Evolutionary conservation across 2,797 vertebrate species (phyloP), one percentile per base, ranked within the genome.

Genomic region (Otus scops): DNA sequence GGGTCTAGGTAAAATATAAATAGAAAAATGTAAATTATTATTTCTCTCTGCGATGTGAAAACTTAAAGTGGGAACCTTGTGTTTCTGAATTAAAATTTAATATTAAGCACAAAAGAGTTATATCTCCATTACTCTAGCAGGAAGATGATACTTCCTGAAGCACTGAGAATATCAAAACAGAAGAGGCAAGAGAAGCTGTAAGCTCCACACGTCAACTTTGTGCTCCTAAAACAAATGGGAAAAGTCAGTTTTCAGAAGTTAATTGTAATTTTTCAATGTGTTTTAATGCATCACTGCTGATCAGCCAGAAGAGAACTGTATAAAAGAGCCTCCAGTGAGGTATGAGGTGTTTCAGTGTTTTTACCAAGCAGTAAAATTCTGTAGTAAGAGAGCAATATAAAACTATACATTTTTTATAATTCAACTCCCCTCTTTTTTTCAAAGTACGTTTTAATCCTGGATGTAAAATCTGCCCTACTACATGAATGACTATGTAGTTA

Each of bases 251-350:
- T 96, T 89, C 39, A 90, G 65, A 89, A 95, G 77, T 73, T 47
- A 92, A 50, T 89, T 86, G 23, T 38, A 71, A 27, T 86, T 82
- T 96, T 91, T 81, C 56, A 47, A 3, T 51, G 34, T 73, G 48
- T 93, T 95, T 95, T 94, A 95, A 41, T 57, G 73, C 18, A 77
- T 96, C 43, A 36, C 51, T 94, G n/a, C 74, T 97, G 83, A 71
- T 94, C 75, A 94, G 48, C 15, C 61, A 77, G 89, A 87, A 96
- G 56, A 94, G 56, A 53, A 64, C 38, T 50, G 16, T 88, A 71
- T 84, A 81, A 93, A 94, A 67, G 85, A 85, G 36, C 74, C 69
- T 94, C 70, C 64, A 53, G 56, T 77, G 85, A 86, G 11, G 51
- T 57, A 65, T 76, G 80, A 92, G 32, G 16, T 90, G 30, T 96